Conservation (phyloP, 2,113 vertebrate species). For the Microtus montanus region DNA sequence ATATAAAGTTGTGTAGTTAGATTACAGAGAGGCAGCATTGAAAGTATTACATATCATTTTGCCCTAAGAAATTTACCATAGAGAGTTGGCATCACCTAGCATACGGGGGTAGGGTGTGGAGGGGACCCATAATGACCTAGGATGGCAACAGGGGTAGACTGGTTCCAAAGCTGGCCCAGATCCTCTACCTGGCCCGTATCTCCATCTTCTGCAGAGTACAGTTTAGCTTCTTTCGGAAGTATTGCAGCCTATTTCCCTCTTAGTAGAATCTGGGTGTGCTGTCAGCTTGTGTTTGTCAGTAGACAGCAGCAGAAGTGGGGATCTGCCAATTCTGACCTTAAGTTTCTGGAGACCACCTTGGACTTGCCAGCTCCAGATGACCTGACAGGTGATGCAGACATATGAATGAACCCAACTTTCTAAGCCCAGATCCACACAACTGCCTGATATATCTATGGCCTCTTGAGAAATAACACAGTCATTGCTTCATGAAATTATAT, state of each 20-base stretch:
- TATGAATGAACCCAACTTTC: not conserved
- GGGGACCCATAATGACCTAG: not conserved
- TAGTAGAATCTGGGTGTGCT: not conserved
- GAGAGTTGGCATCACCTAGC: not conserved
- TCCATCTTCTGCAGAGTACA: not conserved
- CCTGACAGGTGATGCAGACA: not conserved
- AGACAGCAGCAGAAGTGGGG: not conserved
- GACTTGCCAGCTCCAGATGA: not conserved
- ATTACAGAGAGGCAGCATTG: not conserved
- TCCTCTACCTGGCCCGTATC: not conserved
- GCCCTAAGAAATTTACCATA: not conserved
- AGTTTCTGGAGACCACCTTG: not conserved
- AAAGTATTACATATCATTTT: not conserved
- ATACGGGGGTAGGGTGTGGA: accelerated
- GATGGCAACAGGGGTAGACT: not conserved
- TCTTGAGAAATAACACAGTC: not conserved
- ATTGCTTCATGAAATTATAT: not conserved
- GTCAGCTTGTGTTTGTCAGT: not conserved
- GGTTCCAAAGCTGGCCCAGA: not conserved
- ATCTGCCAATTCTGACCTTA: not conserved
- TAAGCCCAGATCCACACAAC: not conserved
- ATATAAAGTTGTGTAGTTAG: not conserved
- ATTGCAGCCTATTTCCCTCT: not conserved
- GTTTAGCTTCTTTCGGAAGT: not conserved
- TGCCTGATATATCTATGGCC: not conserved